Conservation (phyloP, 2,797 vertebrate species). For the Chaunax sp. region DNA sequence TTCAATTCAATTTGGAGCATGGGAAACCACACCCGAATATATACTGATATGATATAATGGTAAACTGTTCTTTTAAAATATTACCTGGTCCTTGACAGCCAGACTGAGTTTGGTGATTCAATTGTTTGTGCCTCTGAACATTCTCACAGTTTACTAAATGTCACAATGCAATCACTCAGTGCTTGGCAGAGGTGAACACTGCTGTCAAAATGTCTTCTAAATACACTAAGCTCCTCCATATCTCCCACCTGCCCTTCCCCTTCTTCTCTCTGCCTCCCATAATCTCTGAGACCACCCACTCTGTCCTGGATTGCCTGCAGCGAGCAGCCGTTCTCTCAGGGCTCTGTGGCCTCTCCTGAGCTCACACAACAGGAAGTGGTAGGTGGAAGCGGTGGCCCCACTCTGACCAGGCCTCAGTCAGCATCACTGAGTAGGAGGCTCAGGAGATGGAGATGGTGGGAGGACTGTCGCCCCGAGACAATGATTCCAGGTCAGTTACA, state of each 20-base stretch:
- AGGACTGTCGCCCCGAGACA: slow-evolving; percentile 32
- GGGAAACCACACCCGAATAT: too few species aligned
- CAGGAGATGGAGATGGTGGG: slow-evolving; percentile 34
- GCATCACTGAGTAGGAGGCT: slow-evolving; percentile 28
- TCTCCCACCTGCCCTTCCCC: neutral
- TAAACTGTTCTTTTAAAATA: too few species aligned
- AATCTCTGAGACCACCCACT: slow-evolving; percentile 29
- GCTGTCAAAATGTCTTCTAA: slow-evolving; percentile 32
- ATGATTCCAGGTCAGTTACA: slow-evolving; percentile 34
- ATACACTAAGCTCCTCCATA: slow-evolving; percentile 14
- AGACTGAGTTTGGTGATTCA: neutral
- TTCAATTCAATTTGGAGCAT: too few species aligned
- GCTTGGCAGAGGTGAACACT: slow-evolving; percentile 14
- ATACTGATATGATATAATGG: too few species aligned
- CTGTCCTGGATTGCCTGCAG: slow-evolving; percentile 18
- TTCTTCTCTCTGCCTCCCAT: neutral
- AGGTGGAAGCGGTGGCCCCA: slow-evolving; percentile 21
- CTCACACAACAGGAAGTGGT: slow-evolving; percentile 21
- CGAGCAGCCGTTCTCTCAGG: slow-evolving; percentile 13
- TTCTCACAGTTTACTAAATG: slow-evolving; percentile 16
- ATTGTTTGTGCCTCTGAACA: neutral
- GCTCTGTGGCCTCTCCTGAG: slow-evolving; percentile 15
- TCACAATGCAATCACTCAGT: slow-evolving; percentile 25
- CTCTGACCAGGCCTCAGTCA: slow-evolving; percentile 24
- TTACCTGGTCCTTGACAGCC: too few species aligned